Base-by-base conservation (phyloP, 2,888 invertebrate genomes). In the Rotaria macrura region DNA sequence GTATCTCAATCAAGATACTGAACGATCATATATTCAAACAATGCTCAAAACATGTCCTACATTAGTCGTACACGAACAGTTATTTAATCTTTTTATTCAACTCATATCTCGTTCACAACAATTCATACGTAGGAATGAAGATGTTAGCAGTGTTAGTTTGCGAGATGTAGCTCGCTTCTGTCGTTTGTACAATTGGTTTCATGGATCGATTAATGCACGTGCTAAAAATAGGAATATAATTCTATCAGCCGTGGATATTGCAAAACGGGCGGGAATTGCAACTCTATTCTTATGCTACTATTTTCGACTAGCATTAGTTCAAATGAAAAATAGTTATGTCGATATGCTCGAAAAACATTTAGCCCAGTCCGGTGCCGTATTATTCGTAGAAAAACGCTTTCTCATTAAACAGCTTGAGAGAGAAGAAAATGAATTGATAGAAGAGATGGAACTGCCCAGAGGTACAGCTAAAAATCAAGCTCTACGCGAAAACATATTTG, bases 401-500 rank as follows among this genome's bases (percentile, higher is more conserved):
- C 49, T 49, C 17, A 49, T 49, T 0, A 49, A 49, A 49, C 49
- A 49, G 49, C 49, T 49, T 49, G 49, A 49, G 17, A 14, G 3
- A 3, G 57, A 57, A 29, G 57, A 57, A 57, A 57, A 57, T 29
- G 25, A n/a, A n/a, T 57, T 57, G 29, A 57, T 57, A 57, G 29
- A 65, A 29, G 29, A n/a, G 9, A 65, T 65, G 65, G 65, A 65
- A 65, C 65, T 89, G 23, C 88, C 86, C 23, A 87, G 87, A 43
- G 89, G 89, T 87, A 90, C 90, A 47, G 89, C 90, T 14, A 85
- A 87, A 55, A 90, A 90, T 87, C 88, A 88, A 86, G 90, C 90
- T 10, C 87, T 90, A 86, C 89, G 89, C 84, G 90, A 90, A 87
- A 90, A 90, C 86, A 87, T 90, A n/a, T 90, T 90, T 84, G 89